phyloP scores from a whole-genome alignment of 2,888 invertebrate species.

The Mimas tiliae region DNA sequence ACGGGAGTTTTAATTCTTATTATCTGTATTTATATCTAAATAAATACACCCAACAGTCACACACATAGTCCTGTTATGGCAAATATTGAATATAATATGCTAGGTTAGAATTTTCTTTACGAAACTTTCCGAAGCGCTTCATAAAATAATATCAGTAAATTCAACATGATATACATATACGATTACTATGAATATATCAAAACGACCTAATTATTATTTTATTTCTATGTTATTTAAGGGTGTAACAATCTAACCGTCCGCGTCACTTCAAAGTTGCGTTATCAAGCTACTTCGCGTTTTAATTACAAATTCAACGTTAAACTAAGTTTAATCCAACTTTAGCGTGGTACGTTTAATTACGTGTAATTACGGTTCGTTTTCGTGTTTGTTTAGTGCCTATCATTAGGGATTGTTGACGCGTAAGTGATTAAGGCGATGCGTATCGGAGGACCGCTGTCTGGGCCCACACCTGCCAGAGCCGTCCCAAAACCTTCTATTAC shows the following conservation, averaged over 20 bases:
- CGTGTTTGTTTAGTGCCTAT: constrained; percentile 70
- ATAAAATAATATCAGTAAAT: too few relatives aligned
- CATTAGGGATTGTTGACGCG: constrained; percentile 67
- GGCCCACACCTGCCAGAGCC: constrained; percentile 62
- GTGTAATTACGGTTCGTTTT: constrained; percentile 54
- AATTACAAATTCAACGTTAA: constrained; percentile 24
- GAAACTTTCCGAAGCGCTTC: too few relatives aligned
- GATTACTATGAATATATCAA: neutral
- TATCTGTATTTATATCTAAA: too few relatives aligned
- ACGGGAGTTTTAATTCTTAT: too few relatives aligned
- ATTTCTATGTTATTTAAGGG: neutral
- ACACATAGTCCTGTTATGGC: too few relatives aligned
- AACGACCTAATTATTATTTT: constrained; percentile 6
- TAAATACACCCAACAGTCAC: too few relatives aligned
- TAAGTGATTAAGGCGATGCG: constrained; percentile 70
- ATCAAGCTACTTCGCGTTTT: constrained; percentile 18
- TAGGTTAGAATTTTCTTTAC: too few relatives aligned
- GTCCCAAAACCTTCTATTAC: constrained; percentile 65
- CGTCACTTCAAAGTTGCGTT: constrained; percentile 16
- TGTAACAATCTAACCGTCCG: constrained; percentile 11
- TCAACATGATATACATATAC: too few relatives aligned
- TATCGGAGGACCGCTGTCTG: constrained; percentile 55
- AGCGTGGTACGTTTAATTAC: constrained; percentile 26
- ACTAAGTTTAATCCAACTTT: constrained; percentile 11
- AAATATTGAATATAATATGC: too few relatives aligned